These are phyloP conservation scores for Lateolabrax maculatus DNA, from an alignment of 2,797 vertebrate genomes.

Conservation along the genomic window DNA sequence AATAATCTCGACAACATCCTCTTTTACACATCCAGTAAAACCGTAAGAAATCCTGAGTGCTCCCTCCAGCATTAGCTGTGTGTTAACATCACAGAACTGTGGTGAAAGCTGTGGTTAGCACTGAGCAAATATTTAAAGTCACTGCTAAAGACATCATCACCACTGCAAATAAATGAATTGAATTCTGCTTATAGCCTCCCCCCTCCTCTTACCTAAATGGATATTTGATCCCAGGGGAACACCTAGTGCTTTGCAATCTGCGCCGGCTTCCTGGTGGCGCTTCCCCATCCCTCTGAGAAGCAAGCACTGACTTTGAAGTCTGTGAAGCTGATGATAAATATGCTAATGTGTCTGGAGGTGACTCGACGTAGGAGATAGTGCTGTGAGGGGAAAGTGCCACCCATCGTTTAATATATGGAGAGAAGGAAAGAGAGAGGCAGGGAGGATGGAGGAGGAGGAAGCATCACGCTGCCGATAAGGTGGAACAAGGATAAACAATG, in stretches of 20 bases:
- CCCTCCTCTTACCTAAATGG: conserved; percentile 77
- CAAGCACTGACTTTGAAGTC: conserved; percentile 84
- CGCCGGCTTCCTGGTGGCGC: conserved; percentile 76
- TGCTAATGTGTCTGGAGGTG: conserved; percentile 85
- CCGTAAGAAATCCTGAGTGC: conserved; percentile 17
- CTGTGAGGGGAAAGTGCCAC: conserved; percentile 80
- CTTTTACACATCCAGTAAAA: conserved; percentile 37
- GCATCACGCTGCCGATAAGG: conserved; percentile 66
- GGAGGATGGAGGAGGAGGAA: conserved; percentile 43
- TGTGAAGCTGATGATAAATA: conserved; percentile 84
- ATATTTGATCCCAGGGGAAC: conserved; percentile 83
- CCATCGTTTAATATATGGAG: conserved; percentile 78
- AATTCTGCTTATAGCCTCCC: conserved; percentile 70
- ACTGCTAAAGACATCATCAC: conserved; percentile 81
- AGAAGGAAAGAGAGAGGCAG: conserved; percentile 40
- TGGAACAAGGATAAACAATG: conserved; percentile 71
- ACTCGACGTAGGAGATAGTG: conserved; percentile 79
- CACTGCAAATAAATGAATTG: conserved; percentile 83
- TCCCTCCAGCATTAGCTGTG: conserved; percentile 56
- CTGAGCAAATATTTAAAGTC: conserved; percentile 82
- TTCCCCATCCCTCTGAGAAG: conserved; percentile 74
- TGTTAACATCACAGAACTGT: conserved; percentile 65
- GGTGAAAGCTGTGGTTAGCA: conserved; percentile 67
- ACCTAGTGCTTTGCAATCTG: conserved; percentile 81
- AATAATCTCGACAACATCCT: conserved; percentile 50